A percentile compares a stretch with the other conserved stretches of the same genome.
Conservation (phyloP, 2,797 vertebrate genomes). For the Carcharodon carcharias region DNA sequence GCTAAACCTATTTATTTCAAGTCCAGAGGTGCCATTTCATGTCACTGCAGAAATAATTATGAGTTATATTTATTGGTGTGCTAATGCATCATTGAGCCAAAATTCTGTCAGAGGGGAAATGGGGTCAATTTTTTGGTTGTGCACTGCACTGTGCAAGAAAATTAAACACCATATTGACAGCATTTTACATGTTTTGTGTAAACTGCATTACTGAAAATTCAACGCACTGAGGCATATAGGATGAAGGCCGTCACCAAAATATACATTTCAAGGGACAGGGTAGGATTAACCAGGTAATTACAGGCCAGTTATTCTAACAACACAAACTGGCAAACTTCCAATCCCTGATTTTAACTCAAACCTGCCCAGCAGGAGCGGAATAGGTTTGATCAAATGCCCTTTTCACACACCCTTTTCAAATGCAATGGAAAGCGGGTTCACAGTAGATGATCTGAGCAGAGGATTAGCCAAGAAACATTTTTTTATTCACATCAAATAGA, state of each 20-base stretch:
- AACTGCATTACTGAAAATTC: background rate
- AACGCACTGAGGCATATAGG: background rate
- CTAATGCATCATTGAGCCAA: background rate
- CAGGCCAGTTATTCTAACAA: background rate
- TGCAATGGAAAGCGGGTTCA: background rate
- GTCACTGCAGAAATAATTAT: slow-evolving; percentile 1
- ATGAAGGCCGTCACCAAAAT: background rate
- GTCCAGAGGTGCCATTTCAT: background rate
- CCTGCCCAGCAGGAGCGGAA: background rate
- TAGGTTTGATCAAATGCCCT: background rate
- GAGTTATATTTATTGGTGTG: background rate
- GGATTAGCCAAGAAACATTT: background rate
- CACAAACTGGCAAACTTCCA: background rate
- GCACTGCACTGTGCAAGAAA: background rate
- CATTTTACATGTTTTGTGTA: background rate
- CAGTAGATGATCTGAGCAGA: background rate
- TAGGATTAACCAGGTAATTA: background rate
- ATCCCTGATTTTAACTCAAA: background rate
- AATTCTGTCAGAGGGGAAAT: background rate
- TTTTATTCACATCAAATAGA: too few species aligned
- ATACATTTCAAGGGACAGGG: background rate
- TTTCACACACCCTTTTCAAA: background rate
- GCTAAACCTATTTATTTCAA: background rate
- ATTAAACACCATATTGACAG: background rate
- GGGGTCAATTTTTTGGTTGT: background rate